phyloP scores from a whole-genome alignment of 2,113 vertebrate species.

The Semnornis frantzii region DNA sequence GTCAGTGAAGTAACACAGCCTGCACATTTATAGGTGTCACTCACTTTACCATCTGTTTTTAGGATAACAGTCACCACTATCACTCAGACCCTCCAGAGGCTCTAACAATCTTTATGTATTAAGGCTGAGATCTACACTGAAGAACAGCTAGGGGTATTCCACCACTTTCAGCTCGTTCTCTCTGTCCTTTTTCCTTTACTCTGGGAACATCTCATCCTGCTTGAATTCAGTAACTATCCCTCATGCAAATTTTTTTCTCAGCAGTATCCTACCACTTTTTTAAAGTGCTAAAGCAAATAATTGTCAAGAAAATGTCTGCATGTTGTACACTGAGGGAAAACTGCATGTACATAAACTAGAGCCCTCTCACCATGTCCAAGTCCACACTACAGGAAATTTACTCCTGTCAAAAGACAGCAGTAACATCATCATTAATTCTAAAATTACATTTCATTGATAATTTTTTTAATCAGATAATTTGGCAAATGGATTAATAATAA shows the following conservation, averaged over 20 bases:
- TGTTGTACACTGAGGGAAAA: background rate
- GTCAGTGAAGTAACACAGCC: conserved; percentile 76
- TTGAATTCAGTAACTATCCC: background rate
- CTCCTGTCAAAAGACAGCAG: background rate
- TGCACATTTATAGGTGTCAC: conserved; percentile 80
- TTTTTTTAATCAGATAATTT: conserved; percentile 25
- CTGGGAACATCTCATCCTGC: background rate
- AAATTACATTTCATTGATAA: conserved; percentile 36
- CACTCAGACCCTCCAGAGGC: conserved; percentile 68
- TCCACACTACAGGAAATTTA: background rate
- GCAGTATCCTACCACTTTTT: background rate
- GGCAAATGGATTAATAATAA: background rate
- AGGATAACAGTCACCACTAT: conserved; percentile 77
- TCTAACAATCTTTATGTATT: conserved; percentile 67
- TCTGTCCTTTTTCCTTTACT: conserved; percentile 38
- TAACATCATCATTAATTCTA: conserved; percentile 16
- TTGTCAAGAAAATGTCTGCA: conserved; percentile 14
- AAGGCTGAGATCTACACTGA: conserved; percentile 62
- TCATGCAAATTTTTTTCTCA: background rate
- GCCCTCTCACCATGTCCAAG: background rate
- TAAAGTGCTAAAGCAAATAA: conserved; percentile 40
- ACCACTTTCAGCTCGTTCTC: conserved; percentile 29
- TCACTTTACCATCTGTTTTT: conserved; percentile 78
- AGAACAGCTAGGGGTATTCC: conserved; percentile 43
- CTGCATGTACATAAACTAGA: background rate